Evolutionary conservation across 2,888 invertebrate species (phyloP).

Genomic region (Marronus borbonicus): DNA sequence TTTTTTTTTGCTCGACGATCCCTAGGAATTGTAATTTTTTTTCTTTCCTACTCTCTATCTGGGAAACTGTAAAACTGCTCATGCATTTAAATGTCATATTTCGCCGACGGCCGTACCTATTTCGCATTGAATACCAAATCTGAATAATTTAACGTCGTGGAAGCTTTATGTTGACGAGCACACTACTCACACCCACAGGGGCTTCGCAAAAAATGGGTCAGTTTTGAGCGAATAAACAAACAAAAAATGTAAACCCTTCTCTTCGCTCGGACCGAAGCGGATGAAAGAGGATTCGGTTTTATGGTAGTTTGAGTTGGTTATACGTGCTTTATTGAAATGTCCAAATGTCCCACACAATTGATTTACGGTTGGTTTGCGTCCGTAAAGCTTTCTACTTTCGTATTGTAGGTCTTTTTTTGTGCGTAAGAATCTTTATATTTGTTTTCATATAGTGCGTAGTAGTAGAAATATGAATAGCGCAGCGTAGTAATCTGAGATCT

Average conservation of each 20-base stretch:
- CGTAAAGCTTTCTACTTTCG: constrained; percentile 28
- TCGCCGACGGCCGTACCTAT: constrained; percentile 51
- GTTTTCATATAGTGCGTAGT: constrained; percentile 10
- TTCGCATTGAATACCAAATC: constrained; percentile 43
- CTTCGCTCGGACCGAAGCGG: constrained; percentile 28
- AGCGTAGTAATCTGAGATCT: neutral
- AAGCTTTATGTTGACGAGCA: constrained; percentile 43
- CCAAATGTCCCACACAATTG: constrained; percentile 47
- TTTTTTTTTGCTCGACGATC: constrained; percentile 59
- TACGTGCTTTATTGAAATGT: constrained; percentile 49
- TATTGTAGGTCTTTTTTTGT: constrained; percentile 16
- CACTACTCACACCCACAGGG: constrained; percentile 18
- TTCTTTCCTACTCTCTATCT: constrained; percentile 54
- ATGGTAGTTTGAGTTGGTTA: constrained; percentile 47
- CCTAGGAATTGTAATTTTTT: constrained; percentile 62
- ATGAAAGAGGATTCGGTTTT: constrained; percentile 48
- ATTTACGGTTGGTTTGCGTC: constrained; percentile 39
- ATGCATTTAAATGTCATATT: constrained; percentile 71
- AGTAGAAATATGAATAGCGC: constrained; percentile 4
- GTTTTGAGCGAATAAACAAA: constrained; percentile 41
- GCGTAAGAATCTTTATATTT: constrained; percentile 17
- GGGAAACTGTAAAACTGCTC: constrained; percentile 69
- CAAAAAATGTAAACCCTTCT: constrained; percentile 45
- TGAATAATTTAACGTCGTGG: constrained; percentile 45
- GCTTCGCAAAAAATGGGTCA: constrained; percentile 39